Evolutionary conservation across 2,888 invertebrate genomes (phyloP).

Genomic region (Eilema depressum): DNA sequence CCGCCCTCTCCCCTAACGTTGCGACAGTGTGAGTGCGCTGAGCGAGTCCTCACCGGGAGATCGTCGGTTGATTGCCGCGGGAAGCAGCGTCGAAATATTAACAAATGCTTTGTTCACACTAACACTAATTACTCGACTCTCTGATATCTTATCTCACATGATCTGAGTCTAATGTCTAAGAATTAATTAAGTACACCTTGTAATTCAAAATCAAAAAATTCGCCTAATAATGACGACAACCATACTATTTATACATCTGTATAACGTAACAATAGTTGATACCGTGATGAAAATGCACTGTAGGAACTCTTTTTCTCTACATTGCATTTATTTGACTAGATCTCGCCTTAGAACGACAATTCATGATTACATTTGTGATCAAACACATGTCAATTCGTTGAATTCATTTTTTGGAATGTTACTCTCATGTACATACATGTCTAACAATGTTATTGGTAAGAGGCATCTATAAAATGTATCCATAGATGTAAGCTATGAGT

Average conservation of each 20-base stretch:
- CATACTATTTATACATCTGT: not conserved
- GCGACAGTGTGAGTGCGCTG: constrained; percentile 84
- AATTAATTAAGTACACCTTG: not conserved
- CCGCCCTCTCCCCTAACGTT: constrained; percentile 81
- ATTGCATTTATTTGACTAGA: not conserved
- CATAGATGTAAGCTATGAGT: constrained; percentile 24
- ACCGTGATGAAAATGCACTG: too few species aligned
- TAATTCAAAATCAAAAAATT: not conserved
- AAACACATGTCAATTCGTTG: not conserved
- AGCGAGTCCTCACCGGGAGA: constrained; percentile 73
- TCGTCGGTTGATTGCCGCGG: constrained; percentile 64
- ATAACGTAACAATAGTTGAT: not conserved
- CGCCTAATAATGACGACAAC: not conserved
- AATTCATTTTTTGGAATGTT: not conserved
- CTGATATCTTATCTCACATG: not conserved
- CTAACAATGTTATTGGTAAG: constrained; percentile 15
- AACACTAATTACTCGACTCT: constrained; percentile 43
- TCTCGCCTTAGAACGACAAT: not conserved
- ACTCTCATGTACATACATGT: constrained; percentile 3
- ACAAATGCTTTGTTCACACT: constrained; percentile 74
- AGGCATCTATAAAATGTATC: constrained; percentile 13
- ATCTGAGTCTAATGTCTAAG: not conserved
- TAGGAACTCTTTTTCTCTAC: not conserved
- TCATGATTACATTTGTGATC: not conserved
- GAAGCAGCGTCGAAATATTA: constrained; percentile 71